Base-by-base conservation (phyloP, 2,888 invertebrate species). In the Conchocele bisecta region DNA sequence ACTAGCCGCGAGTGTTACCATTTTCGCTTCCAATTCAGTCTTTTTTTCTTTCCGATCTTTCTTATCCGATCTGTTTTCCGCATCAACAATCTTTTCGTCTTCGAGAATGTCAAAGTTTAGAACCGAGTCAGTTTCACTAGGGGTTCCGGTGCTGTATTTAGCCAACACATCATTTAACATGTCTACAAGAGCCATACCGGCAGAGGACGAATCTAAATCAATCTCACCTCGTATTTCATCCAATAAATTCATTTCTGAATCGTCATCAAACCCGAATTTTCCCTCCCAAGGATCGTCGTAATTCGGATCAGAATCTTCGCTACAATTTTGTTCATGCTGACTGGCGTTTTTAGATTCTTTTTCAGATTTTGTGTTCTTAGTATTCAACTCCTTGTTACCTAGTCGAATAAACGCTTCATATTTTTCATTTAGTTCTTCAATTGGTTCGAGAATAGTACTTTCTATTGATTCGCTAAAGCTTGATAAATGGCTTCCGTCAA, bases 1-100 rank as follows among this genome's bases (percentile, higher is more conserved):
- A 41, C 71, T 82, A 1, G 86, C 86, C 13, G 88, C 88, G 13
- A 88, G 75, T 3, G 85, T 83, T 7, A 83, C 86, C 76, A 86
- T 82, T 41, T 81, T 83, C 2, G 83, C 83, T 68, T 87, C 86
- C 28, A 88, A 79, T 29, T 83, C 85, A 20, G 83, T 67, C 28
- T 77, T 68, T 13, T 64, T 72, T 9, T 71, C 73, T 63, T 78
- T 79, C 0, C 42, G 41, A 28, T 68, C 66, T 29, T 58, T 67
- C 17, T 69, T 72, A 22, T 61, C 61, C 2, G 29, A 44, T 17
- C 64, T 37, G 4, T 33, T 64, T 29, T 46, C 51, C 11, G 35
- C 39, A 50, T 60, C 24, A 22, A 7, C 20, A 3, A 20, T 26
- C 9, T 51, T 50, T 20, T 61, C 69, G 5, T 54, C 68, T 13